These are phyloP conservation scores for Axis porcinus DNA, from an alignment of 2,113 vertebrate genomes.

Conservation along the genomic window DNA sequence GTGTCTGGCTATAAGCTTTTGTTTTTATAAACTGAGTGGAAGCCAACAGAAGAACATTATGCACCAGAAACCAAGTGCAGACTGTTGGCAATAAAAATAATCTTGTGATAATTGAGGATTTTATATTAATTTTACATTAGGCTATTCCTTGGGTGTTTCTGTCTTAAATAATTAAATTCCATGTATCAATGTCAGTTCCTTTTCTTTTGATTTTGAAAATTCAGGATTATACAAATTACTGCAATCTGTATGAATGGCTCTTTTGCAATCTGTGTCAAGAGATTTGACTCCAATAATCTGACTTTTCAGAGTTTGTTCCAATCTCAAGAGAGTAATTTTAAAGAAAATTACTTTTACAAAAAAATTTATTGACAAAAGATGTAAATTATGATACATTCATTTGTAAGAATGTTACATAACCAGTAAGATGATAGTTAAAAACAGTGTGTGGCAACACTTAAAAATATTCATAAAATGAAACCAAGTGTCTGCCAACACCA, in stretches of 20 bases:
- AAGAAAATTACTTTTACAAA: not conserved
- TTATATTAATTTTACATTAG: not conserved
- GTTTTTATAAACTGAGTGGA: not conserved
- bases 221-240: not conserved
- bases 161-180: not conserved
- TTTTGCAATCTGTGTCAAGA: not conserved
- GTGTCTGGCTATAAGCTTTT: not conserved
- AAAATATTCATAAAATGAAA: not conserved
- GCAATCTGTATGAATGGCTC: accelerated
- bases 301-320: not conserved
- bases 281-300: not conserved
- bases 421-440: not conserved
- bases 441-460: accelerated
- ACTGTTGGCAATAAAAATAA: not conserved
- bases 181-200: too few species aligned
- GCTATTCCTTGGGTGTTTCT: not conserved
- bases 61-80: not conserved
- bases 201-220: not conserved
- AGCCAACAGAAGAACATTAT: not conserved
- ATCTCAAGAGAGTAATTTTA: not conserved
- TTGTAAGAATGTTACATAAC: too few species aligned
- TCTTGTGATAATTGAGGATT: not conserved
- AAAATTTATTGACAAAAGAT: not conserved
- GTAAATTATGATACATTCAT: too few species aligned
- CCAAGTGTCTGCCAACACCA: too few species aligned